phyloP scores from a whole-genome alignment of 2,797 vertebrate species.

The Rhabdomys pumilio region DNA sequence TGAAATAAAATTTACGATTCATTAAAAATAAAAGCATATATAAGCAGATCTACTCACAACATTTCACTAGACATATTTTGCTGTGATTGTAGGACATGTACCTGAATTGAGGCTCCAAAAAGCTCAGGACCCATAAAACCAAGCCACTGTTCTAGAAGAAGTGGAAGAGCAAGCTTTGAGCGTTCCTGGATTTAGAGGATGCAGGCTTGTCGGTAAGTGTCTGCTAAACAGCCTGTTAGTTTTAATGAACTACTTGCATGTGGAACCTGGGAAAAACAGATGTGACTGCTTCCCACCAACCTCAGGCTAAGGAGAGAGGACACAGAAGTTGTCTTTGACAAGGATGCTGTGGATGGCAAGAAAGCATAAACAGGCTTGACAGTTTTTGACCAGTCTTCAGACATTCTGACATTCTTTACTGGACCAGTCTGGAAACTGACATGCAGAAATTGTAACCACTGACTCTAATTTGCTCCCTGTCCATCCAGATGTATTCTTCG shows the following conservation, averaged over 20 bases:
- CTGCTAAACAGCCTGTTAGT: background rate
- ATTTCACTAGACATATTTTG: background rate
- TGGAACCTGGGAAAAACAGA: conserved; percentile 1
- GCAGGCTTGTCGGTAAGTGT: background rate
- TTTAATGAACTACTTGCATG: conserved; percentile 34
- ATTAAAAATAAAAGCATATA: background rate
- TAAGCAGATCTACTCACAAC: background rate
- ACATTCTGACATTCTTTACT: background rate
- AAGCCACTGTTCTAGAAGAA: background rate
- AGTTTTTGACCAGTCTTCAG: background rate
- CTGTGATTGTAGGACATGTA: background rate
- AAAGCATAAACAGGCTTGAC: background rate
- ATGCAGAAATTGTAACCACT: background rate
- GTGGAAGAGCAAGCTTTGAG: background rate
- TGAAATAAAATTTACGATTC: conserved; percentile 95
- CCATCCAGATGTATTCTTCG: conserved; percentile 22
- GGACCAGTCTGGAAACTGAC: background rate
- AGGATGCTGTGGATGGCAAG: background rate
- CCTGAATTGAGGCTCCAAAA: background rate
- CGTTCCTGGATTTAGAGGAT: background rate
- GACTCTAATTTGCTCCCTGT: background rate
- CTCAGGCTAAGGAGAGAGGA: background rate
- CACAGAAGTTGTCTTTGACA: conserved; percentile 40
- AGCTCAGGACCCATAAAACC: background rate
- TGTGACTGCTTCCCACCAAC: background rate